phyloP scores from a whole-genome alignment of 2,888 invertebrate species.

The Hydriomena furcata region DNA sequence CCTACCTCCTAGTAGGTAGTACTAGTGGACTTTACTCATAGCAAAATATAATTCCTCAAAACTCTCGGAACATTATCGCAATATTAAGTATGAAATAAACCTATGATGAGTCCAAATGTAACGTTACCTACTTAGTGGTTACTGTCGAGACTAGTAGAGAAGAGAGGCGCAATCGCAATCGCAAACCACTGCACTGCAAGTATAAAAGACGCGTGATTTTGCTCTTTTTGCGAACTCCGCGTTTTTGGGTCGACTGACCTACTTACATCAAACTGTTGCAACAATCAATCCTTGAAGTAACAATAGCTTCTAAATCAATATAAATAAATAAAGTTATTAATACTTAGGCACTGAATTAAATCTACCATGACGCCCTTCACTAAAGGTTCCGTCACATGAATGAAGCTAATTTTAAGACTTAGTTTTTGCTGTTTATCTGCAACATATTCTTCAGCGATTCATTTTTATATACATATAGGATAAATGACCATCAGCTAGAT shows the following conservation, averaged over 20 bases:
- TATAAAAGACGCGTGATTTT: background rate
- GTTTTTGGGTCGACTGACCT: conserved; percentile 37
- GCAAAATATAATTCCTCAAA: too few relatives aligned
- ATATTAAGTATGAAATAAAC: too few relatives aligned
- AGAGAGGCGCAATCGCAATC: too few relatives aligned
- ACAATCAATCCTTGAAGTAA: conserved; percentile 26
- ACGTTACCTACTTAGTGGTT: too few relatives aligned
- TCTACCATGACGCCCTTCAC: conserved; percentile 14
- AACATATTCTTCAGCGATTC: background rate
- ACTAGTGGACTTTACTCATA: too few relatives aligned
- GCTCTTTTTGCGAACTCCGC: conserved; percentile 30
- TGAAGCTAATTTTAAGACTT: background rate
- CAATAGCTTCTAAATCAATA: conserved; percentile 22
- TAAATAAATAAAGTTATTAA: conserved; percentile 3
- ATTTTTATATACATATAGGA: too few relatives aligned
- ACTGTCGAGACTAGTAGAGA: too few relatives aligned
- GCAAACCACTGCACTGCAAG: background rate
- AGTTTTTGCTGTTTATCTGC: background rate
- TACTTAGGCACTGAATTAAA: background rate
- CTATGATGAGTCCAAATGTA: too few relatives aligned
- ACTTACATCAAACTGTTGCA: conserved; percentile 32
- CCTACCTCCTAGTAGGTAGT: too few relatives aligned
- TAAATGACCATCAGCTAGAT: too few relatives aligned
- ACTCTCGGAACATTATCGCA: too few relatives aligned
- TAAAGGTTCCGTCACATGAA: background rate